Evolutionary conservation across 2,888 invertebrate genomes (phyloP).

Genomic region (Parasteatoda lunata): DNA sequence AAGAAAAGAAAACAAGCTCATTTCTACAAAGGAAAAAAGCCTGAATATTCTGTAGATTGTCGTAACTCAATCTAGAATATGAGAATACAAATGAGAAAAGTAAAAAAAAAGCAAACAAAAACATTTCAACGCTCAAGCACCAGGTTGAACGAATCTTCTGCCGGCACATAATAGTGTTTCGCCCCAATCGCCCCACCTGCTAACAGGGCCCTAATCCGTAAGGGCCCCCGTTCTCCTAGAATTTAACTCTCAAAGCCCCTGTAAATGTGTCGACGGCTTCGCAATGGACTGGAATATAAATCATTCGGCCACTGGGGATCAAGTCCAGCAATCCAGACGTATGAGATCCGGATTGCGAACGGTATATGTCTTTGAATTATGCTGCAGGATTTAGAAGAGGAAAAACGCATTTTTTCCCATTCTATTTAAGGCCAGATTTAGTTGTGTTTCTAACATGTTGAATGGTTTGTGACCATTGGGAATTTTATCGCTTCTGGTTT

Average conservation of each 20-base stretch:
- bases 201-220: constrained; percentile 58
- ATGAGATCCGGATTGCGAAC: constrained; percentile 18
- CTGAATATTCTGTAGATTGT: no score
- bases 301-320: constrained; percentile 67
- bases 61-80: not conserved
- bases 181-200: constrained; percentile 65
- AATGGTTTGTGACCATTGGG: constrained; percentile 9
- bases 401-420: constrained; percentile 10
- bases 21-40: no score
- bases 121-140: constrained; percentile 25
- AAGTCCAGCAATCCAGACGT: constrained; percentile 16
- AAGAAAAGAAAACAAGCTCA: no score
- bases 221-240: constrained; percentile 43
- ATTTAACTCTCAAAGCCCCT: constrained; percentile 66
- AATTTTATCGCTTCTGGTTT: no score
- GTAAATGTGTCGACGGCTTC: constrained; percentile 58
- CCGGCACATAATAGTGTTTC: constrained; percentile 57
- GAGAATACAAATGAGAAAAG: not conserved
- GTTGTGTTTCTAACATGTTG: constrained; percentile 13
- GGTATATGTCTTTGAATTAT: constrained; percentile 57
- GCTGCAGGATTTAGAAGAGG: constrained; percentile 39
- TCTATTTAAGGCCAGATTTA: constrained; percentile 48
- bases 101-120: constrained; percentile 29
- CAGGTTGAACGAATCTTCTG: constrained; percentile 53
- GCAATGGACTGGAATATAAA: constrained; percentile 64